Conservation (phyloP, 53 echinoderm and acorn worm species). For the Stichopus horrens region DNA sequence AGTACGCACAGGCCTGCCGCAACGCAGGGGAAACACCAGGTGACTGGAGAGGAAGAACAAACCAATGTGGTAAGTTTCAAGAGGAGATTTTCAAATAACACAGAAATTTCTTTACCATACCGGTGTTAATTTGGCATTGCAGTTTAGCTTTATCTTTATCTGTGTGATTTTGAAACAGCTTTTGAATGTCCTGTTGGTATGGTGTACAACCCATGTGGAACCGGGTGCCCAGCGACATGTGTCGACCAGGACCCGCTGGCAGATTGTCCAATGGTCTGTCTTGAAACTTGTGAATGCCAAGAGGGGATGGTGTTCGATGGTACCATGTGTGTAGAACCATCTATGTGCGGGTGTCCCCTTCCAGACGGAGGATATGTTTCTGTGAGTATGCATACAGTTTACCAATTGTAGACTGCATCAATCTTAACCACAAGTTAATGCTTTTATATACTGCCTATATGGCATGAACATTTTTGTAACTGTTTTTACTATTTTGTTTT, state of each 20-base stretch:
- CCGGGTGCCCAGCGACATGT: constrained; percentile 61
- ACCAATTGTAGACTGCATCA: not conserved
- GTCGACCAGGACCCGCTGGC: not conserved
- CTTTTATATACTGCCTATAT: not conserved
- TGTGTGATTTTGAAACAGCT: constrained; percentile 20
- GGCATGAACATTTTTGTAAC: not conserved
- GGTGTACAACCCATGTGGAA: constrained; percentile 53
- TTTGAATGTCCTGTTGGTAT: constrained; percentile 58
- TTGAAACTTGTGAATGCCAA: constrained; percentile 63
- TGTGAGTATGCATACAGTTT: not conserved
- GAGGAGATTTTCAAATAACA: not conserved
- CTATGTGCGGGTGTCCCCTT: constrained; percentile 60
- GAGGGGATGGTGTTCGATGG: constrained; percentile 49
- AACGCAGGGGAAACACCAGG: constrained; percentile 49
- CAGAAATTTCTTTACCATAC: not conserved
- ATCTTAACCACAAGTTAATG: not conserved
- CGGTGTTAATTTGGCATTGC: not conserved
- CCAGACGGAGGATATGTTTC: constrained; percentile 46
- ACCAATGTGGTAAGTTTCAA: constrained; percentile 52
- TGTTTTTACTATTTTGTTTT: too few species aligned
- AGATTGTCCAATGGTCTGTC: constrained; percentile 47
- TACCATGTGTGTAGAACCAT: constrained; percentile 48
- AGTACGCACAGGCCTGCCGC: constrained; percentile 65
- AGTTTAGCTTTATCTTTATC: not conserved
- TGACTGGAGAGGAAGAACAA: constrained; percentile 55